These are phyloP conservation scores for Gryllus longicercus DNA, from an alignment of 2,888 invertebrate genomes.

Conservation along the genomic window DNA sequence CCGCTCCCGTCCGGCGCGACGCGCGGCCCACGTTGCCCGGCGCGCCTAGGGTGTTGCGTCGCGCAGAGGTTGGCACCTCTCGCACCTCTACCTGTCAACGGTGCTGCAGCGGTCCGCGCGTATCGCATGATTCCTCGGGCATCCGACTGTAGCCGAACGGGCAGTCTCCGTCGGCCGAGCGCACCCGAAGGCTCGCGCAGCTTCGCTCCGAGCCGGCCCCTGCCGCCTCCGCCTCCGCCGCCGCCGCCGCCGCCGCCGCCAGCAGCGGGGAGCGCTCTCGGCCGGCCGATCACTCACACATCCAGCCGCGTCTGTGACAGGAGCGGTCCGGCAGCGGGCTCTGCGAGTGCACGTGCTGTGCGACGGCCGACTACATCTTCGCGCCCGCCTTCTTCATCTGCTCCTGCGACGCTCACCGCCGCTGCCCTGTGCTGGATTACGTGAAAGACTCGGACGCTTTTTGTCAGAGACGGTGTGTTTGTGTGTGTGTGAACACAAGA, in stretches of 20 bases:
- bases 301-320: not conserved
- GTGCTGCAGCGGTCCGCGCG: not conserved
- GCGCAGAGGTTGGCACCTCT: not conserved
- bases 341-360: not conserved
- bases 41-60: not conserved
- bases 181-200: not conserved
- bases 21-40: not conserved
- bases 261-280: not conserved
- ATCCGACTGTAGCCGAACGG: conserved; percentile 1
- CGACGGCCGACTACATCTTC: not conserved
- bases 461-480: not conserved
- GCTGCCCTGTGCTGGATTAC: no score
- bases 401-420: no score
- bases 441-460: not conserved
- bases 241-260: not conserved
- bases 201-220: not conserved
- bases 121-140: not conserved
- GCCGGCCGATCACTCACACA: not conserved
- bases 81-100: conserved; percentile 4
- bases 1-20: not conserved
- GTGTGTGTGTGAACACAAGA: not conserved
- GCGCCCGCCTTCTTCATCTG: no score
- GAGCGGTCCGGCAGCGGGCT: not conserved
- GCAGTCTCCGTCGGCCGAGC: not conserved
- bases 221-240: not conserved